Evolutionary conservation across 2,888 invertebrate species (phyloP), one percentile per base, ranked within the genome.

Genomic region (Lithosia quadra): DNA sequence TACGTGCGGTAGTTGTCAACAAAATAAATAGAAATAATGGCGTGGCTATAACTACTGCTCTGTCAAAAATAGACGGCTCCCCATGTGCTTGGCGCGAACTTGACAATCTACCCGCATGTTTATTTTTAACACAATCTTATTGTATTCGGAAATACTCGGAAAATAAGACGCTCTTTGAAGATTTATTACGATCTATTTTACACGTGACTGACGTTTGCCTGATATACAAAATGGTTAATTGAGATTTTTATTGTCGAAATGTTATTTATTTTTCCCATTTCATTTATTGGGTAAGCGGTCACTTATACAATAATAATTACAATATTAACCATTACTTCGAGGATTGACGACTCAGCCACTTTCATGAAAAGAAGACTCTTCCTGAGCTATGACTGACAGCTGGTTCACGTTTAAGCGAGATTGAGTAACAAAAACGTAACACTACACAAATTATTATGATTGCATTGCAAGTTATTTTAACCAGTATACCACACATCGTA

Each of bases 41-140:
- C 85, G 81, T 71, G 70, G 79, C 86, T 86, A 88, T 84, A 85
- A 86, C 86, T 84, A 85, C 86, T 72, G 60, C 60, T 69, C 60
- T 77, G 71, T 88, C 90, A 87, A 86, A 93, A 94, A 94, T 94
- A 94, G 92, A 88, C 81, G 77, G 78, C 91, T 88, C 93, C 93
- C 93, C 91, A 88, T 87, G 80, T 82, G 84, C 83, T 85, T 77
- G 81, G 83, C 91, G 92, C 92, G 90, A 94, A 94, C 94, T 94
- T 94, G 92, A 92, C 90, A 92, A 93, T 92, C 85, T 88, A 90
- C 90, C 88, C 88, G 84, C 82, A 85, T 86, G 90, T 88, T 89
- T 94, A 94, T 93, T 92, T 93, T 90, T 88, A 91, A 86, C 86
- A 87, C 87, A 88, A 88, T 89, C 90, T 91, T 89, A 92, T 92